Evolutionary conservation across 2,888 invertebrate species (phyloP), one percentile per base, ranked within the genome.

Genomic region (Loripinus fragilis): DNA sequence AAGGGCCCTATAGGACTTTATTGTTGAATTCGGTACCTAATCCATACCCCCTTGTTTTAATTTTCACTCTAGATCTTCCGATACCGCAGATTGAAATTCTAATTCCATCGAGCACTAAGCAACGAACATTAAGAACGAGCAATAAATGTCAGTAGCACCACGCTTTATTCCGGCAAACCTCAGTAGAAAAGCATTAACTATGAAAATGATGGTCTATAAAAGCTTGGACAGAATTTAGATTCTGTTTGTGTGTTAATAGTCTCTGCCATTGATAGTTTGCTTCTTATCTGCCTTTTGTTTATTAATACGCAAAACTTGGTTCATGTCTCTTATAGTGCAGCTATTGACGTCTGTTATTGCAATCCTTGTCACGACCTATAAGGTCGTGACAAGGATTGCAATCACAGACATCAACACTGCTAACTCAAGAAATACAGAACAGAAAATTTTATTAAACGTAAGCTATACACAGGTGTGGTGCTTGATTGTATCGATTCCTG

Each of bases 41-140:
- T 67, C 45, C 67, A 67, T 45, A n/a, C 38, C 42, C 41, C n/a
- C 41, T 33, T 67, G 67, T 67, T 67, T 67, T 67, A 67, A 67
- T 67, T 67, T 67, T 67, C 67, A 25, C 23, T 67, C 67, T 45
- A 67, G 67, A 67, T 67, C 42, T 67, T 8, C 28, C 28, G 67
- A 67, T 67, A 45, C 28, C 23, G n/a, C 23, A 42, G 30, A 67
- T 45, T 67, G 67, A 67, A 67, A 41, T 67, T 45, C 41, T 67
- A 67, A 45, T 67, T 60, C 60, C 60, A 60, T 60, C 30, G 33
- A 60, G 60, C 60, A 33, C 20, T 60, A 60, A 5, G 60, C 20
- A 28, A 28, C 60, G 10, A 20, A 33, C 60, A 60, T 60, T 60
- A 60, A 30, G 33, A 17, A 5, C 30, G 60, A 33, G 60, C 60